Percentiles rank a stretch among this genome's conserved stretches.
phyloP scores from a whole-genome alignment of 2,888 invertebrate genomes.

The Calliopum simillimum region DNA sequence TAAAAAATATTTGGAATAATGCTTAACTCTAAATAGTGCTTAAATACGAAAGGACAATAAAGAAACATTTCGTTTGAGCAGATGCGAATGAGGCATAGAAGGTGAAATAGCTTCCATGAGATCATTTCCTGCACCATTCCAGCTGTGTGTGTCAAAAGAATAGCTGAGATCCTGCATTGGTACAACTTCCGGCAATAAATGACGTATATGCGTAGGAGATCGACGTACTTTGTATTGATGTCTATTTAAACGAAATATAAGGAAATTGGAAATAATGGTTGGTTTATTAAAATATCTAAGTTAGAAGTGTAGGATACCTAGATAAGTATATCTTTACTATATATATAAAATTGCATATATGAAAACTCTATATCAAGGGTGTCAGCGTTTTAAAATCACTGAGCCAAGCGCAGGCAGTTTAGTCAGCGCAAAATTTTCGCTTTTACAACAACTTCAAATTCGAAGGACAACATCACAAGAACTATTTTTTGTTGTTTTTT shows the following conservation, averaged over 20 bases:
- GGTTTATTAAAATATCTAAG: no score
- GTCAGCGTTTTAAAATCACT: no score
- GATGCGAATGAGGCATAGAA: constrained; percentile 56
- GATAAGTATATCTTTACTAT: no score
- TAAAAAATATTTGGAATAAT: constrained; percentile 16
- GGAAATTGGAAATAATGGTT: no score
- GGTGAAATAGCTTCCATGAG: constrained; percentile 52
- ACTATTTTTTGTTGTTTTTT: no score
- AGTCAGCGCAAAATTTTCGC: no score
- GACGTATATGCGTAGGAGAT: constrained; percentile 66
- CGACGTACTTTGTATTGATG: constrained; percentile 65
- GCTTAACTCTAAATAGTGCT: constrained; percentile 33
- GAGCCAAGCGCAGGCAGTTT: no score
- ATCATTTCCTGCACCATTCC: constrained; percentile 54
- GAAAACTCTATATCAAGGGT: no score
- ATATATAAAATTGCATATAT: no score
- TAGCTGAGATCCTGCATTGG: constrained; percentile 66
- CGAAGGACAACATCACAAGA: no score
- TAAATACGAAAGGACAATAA: constrained; percentile 67
- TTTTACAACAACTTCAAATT: no score
- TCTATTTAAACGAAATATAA: constrained; percentile 47
- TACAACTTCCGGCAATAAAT: constrained; percentile 66
- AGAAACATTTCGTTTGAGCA: constrained; percentile 65
- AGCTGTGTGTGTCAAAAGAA: constrained; percentile 59
- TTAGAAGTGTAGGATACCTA: no score